Base-by-base conservation (phyloP, 1,140 invertebrate species). In the Macrobrachium rosenbergii region DNA sequence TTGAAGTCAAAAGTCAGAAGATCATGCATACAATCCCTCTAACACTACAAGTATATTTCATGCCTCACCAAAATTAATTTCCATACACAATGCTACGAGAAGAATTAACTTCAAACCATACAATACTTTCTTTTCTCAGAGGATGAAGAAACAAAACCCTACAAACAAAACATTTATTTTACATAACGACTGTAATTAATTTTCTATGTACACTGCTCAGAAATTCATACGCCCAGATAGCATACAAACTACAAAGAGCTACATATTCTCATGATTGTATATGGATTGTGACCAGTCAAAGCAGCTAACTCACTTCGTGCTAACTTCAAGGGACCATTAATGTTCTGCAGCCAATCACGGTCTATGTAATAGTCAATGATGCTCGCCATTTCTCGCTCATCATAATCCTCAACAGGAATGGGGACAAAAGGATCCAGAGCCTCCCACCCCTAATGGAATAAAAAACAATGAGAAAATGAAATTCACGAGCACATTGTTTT, bases 371-470 rank as follows among this genome's bases (percentile, higher is more conserved):
- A 87, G 37, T 87, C 79, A 1, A 87, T 62, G 45, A 75, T 64
- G 73, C 85, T 87, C 28, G n/a, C 59, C 78, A 87, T 82, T 43
- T 87, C 85, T 16, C 75, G 17, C 0, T 87, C 78, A 64, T 87
- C 45, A 23, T 87, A 87, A 28, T 87, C 63, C 14, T 28, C 21
- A 19, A 87, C 78, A 5, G 67, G 85, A 19, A 87, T 87, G 6
- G 85, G 85, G 19, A 87, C 52, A 60, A 87, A 87, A n/a, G 85
- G 85, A 21, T 87, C 85, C 12, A 87, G 59, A 16, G 78, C 28
- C 69, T 87, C 85, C 85, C 85, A 87, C 12, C 85, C 85, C 85
- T 87, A 76, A 28, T 17, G n/a, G 11, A 73, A 19, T 17, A 23
- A 79, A 64, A 23, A 69, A 10, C 12, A 73, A 19, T 75, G 21